phyloP scores from a whole-genome alignment of 2,113 vertebrate species.

The Aegotheles bennettii region DNA sequence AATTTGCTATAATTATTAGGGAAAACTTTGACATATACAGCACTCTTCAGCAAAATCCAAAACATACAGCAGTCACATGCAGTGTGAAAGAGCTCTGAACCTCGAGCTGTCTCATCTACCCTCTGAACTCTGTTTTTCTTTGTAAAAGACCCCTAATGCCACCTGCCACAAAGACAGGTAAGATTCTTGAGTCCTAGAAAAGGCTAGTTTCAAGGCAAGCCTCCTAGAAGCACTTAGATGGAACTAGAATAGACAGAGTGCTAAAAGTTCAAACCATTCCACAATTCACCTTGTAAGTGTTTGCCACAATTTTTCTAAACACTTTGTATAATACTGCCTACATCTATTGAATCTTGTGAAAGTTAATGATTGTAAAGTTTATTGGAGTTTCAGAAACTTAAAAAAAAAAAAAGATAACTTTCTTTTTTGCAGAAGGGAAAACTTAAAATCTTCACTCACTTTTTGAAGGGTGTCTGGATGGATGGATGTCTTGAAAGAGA shows the following conservation, averaged over 20 bases:
- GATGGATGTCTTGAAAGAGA: neutral
- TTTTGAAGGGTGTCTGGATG: neutral
- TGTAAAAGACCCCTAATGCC: neutral
- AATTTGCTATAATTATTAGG: neutral
- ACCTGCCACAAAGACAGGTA: neutral
- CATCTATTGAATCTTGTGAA: neutral
- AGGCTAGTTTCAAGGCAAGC: neutral
- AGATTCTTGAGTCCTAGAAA: neutral
- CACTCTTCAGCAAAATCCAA: neutral
- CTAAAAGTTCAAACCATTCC: neutral
- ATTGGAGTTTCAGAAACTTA: neutral
- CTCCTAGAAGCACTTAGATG: neutral
- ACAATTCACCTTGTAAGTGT: neutral
- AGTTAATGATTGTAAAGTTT: neutral
- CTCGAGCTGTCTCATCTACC: neutral
- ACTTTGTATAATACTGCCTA: neutral
- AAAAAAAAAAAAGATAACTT: neutral
- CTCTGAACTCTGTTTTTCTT: neutral
- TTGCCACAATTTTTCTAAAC: neutral
- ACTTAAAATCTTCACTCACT: neutral
- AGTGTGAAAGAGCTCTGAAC: neutral
- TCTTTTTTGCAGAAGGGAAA: neutral
- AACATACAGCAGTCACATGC: neutral
- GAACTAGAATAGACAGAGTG: neutral
- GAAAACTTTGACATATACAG: neutral